Evolutionary conservation across 2,113 vertebrate species (phyloP), one percentile per base, ranked within the genome.

Genomic region (Apus apus): DNA sequence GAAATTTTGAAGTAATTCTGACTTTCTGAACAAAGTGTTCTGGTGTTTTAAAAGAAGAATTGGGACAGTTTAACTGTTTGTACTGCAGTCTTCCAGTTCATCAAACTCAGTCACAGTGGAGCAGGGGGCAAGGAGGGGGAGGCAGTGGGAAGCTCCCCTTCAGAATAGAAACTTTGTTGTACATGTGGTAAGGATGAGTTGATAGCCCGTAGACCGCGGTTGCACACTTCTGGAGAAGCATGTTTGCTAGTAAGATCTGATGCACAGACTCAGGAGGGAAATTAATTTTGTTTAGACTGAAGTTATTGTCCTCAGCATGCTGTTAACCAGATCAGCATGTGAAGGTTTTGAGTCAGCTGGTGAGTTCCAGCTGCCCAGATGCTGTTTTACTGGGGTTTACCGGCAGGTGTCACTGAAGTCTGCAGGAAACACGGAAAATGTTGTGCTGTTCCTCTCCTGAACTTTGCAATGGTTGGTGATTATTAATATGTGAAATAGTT

Each of bases 61-160:
- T 0, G 0, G 26, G 73, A 18, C 12, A 64, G 62, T 22, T 45
- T 1, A 62, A 16, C 16, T 57, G 0, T 4, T 30, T 66, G 50
- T 32, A 4, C 6, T 68, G 53, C 62, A 25, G 15, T 78, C 9
- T 87, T 76, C 6, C 30, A 34, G 21, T 45, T 46, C 5, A 2
- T 67, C 56, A 62, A 34, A 11, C 22, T 46, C 18, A 15, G 54
- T 38, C 3, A 3, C 14, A 36, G 71, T 29, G 36, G 32, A 27
- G 38, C 38, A 38, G 26, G 29, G 45, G 36, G 30, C 13, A 13
- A 29, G n/a, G 11, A 7, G 8, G 7, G 22, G 9, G 13, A 46
- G 54, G 21, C 75, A 64, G 25, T 54, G 22, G 38, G 29, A 27
- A 80, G 14, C 11, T 19, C 6, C 9, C 23, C 17, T n/a, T 77